phyloP scores from a whole-genome alignment of 2,113 vertebrate genomes.

The Spheniscus mendiculus region DNA sequence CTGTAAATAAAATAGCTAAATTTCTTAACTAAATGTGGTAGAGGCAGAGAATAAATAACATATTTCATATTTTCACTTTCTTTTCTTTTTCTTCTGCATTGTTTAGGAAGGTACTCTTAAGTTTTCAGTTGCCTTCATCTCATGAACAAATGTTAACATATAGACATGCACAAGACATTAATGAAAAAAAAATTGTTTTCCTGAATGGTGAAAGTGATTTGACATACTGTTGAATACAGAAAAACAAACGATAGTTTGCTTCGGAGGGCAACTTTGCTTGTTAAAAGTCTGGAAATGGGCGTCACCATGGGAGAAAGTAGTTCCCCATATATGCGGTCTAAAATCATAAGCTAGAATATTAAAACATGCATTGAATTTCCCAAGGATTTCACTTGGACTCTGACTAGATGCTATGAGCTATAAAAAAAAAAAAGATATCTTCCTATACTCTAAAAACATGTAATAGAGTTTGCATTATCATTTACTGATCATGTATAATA shows the following conservation, averaged over 20 bases:
- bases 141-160: background rate
- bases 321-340: rapidly evolving
- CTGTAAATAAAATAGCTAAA: background rate
- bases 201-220: background rate
- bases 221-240: background rate
- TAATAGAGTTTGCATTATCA: background rate
- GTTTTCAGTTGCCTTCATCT: background rate
- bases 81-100: background rate
- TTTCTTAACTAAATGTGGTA: background rate
- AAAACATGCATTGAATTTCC: background rate
- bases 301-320: background rate
- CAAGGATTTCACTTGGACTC: background rate
- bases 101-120: background rate
- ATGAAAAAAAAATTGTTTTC: background rate
- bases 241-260: background rate
- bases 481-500: rapidly evolving
- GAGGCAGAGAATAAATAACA: background rate
- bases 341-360: background rate
- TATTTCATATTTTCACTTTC: background rate
- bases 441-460: background rate
- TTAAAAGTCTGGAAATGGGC: background rate
- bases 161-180: background rate
- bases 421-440: background rate
- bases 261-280: background rate
- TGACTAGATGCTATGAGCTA: background rate